Evolutionary conservation across 2,797 vertebrate species (phyloP).

Genomic region (Acanthurus lineatus): DNA sequence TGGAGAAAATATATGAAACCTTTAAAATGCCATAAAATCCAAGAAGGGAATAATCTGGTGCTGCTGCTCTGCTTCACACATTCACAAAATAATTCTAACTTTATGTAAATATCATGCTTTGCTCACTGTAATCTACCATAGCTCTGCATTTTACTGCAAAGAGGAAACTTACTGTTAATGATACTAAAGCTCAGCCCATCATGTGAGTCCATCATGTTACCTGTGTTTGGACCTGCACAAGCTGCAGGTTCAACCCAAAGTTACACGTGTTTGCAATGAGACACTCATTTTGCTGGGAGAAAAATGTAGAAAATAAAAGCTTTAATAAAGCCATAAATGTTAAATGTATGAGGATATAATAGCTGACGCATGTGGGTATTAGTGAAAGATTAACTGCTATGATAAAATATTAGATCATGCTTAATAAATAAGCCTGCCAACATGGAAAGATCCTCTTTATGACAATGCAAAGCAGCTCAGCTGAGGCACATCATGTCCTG

Average conservation of each 20-base stretch:
- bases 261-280: slow-evolving; percentile 14
- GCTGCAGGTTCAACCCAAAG: slow-evolving; percentile 1
- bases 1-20: neutral
- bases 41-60: neutral
- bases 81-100: neutral
- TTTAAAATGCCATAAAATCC: neutral
- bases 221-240: slow-evolving; percentile 10
- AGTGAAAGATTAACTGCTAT: slow-evolving; percentile 67
- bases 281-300: slow-evolving; percentile 17
- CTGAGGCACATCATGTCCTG: slow-evolving; percentile 46
- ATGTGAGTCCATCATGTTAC: slow-evolving; percentile 7
- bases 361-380: slow-evolving; percentile 58
- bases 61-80: neutral
- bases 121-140: neutral
- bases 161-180: slow-evolving; percentile 10
- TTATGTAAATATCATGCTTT: slow-evolving; percentile 7
- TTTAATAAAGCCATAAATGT: slow-evolving; percentile 40
- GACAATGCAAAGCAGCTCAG: slow-evolving; percentile 33
- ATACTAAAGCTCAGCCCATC: neutral
- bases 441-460: slow-evolving; percentile 38
- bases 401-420: slow-evolving; percentile 66
- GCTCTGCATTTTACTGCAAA: neutral
- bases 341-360: slow-evolving; percentile 52
- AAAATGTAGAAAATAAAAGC: neutral
- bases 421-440: slow-evolving; percentile 60